A percentile compares a stretch with the other conserved stretches of the same genome.
These are phyloP conservation scores for Gryllus longicercus DNA, from an alignment of 2,888 invertebrate species.

Conservation along the genomic window DNA sequence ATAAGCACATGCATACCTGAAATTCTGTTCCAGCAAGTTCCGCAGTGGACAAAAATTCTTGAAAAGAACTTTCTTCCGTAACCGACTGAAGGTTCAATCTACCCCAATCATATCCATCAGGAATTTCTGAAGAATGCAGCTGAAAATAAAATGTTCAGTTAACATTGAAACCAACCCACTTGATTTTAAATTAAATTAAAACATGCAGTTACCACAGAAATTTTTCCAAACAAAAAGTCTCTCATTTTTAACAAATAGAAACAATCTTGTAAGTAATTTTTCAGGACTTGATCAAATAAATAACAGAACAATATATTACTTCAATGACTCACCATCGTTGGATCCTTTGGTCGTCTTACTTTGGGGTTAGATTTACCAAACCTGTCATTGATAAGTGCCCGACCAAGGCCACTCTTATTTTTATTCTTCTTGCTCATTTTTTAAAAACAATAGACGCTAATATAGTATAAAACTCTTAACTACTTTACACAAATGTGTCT, in stretches of 20 bases:
- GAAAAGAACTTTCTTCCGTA: constrained; percentile 92
- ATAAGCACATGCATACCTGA: constrained; percentile 46
- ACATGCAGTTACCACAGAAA: constrained; percentile 25
- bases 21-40: constrained; percentile 93
- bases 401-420: constrained; percentile 55
- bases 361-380: constrained; percentile 60
- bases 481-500: no score
- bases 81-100: constrained; percentile 86
- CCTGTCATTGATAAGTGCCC: constrained; percentile 71
- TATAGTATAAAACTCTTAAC: no score
- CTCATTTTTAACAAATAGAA: not conserved
- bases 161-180: not conserved
- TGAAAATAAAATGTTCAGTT: constrained; percentile 41
- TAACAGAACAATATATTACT: no score
- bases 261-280: not conserved
- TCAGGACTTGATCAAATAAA: not conserved
- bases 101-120: constrained; percentile 90
- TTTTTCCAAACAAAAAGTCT: not conserved
- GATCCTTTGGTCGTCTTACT: constrained; percentile 62
- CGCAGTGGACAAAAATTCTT: constrained; percentile 93
- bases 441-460: not conserved
- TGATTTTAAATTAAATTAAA: constrained; percentile 38
- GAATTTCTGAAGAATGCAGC: constrained; percentile 82
- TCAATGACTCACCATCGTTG: constrained; percentile 63
- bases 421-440: constrained; percentile 74